Percentiles rank a stretch among this genome's conserved stretches.
Evolutionary conservation across 2,888 invertebrate genomes (phyloP).

Genomic region (Synanthedon andrenaeformis): DNA sequence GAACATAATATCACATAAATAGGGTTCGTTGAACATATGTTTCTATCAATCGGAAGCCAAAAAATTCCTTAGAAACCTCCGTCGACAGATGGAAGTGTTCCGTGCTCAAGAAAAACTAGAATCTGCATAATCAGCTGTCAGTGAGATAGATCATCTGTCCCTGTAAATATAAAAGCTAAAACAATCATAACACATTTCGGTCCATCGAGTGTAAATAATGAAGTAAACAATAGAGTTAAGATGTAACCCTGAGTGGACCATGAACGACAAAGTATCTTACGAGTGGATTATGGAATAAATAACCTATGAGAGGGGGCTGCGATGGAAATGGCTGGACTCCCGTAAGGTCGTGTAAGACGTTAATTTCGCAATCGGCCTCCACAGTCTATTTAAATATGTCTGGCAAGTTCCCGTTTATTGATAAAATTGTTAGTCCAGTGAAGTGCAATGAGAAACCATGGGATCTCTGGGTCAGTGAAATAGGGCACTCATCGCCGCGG

Average conservation of each 20-base stretch:
- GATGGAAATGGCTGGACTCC: constrained; percentile 53
- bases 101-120: constrained; percentile 66
- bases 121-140: constrained; percentile 73
- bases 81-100: constrained; percentile 59
- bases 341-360: constrained; percentile 36
- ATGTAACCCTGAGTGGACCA: constrained; percentile 46
- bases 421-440: constrained; percentile 57
- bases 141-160: constrained; percentile 70
- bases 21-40: constrained; percentile 35
- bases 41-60: constrained; percentile 31
- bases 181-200: constrained; percentile 60
- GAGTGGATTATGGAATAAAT: constrained; percentile 62
- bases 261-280: constrained; percentile 31
- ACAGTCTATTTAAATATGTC: constrained; percentile 52
- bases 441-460: constrained; percentile 66
- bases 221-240: constrained; percentile 42
- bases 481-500: constrained; percentile 58
- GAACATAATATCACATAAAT: constrained; percentile 54
- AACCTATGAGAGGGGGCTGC: constrained; percentile 60
- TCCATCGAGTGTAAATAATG: constrained; percentile 43
- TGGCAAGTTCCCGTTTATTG: constrained; percentile 48
- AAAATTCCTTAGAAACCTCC: constrained; percentile 39
- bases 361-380: constrained; percentile 30
- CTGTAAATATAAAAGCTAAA: constrained; percentile 69
- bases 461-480: constrained; percentile 64